Evolutionary conservation across 23 tunicate genomes (phyloP), one percentile per base, ranked within the genome.

Genomic region (Diplosoma virens): DNA sequence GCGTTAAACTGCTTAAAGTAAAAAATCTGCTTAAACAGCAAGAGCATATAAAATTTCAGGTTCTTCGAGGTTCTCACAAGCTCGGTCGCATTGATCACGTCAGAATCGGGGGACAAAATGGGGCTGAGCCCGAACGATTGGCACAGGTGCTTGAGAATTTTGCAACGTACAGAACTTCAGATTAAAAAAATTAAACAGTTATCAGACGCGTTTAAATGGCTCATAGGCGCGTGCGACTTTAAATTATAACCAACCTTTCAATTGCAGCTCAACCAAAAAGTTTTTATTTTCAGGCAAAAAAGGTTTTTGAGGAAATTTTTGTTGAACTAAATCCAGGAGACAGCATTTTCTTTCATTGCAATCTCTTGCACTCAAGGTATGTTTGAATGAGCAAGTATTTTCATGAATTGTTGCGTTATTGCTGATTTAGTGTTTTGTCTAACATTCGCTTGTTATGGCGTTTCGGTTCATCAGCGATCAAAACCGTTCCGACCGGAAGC

Each of bases 311-410:
- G 31, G 82, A 77, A 69, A 0, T 75, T 1, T 37, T 37, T 25
- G 90, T 84, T 1, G 78, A 75, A 37, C 29, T 84, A 47, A 54
- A 77, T 0, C 82, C 90, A 7, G 89, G 89, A n/a, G 89, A 84
- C 58, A 82, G 82, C 55, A 77, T 84, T 9, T 84, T 84, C 45
- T 84, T 84, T 58, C 89, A 84, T 29, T 84, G 89, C 78, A 84
- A 84, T 48, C 67, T 84, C 17, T 58, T 84, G 47, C 89, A 84
- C 59, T 61, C 89, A 1, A 84, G 89, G 89, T 84, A 7, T 24
- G n/a, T n/a, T n/a, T n/a, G n/a, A n/a, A n/a, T n/a, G n/a, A n/a
- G n/a, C n/a, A n/a, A n/a, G n/a, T 16, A 45, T 11, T 45, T 16
- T 45, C n/a, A n/a, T n/a, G n/a, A 46, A 11, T 46, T 46, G 16